phyloP scores from a whole-genome alignment of 2,888 invertebrate species.

The Trichogramma dendrolimi region DNA sequence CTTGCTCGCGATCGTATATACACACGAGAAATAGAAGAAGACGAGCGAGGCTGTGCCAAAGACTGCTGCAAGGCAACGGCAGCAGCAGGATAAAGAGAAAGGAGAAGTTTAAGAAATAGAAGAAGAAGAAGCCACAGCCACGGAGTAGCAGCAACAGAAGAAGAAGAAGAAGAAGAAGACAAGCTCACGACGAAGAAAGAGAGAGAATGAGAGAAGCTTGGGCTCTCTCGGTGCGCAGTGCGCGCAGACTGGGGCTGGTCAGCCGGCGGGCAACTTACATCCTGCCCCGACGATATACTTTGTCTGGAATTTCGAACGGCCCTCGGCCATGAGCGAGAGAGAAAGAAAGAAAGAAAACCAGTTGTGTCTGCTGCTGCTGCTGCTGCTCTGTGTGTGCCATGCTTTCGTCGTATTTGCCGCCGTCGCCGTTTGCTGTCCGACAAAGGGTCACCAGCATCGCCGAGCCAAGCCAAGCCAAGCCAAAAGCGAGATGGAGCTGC shows the following conservation, averaged over 20 bases:
- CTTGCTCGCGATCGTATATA: constrained; percentile 1
- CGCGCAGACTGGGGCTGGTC: constrained; percentile 11
- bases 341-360: constrained; percentile 32
- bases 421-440: constrained; percentile 28
- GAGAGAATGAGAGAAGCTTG: constrained; percentile 14
- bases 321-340: constrained; percentile 22
- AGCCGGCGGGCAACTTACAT: constrained; percentile 32
- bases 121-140: not conserved
- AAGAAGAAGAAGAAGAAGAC: constrained; percentile 8
- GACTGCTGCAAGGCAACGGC: not conserved
- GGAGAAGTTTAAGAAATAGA: not conserved
- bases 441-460: constrained; percentile 32
- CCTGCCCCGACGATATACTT: constrained; percentile 36
- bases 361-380: constrained; percentile 23
- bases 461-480: constrained; percentile 25
- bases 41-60: constrained; percentile 23
- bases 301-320: constrained; percentile 41
- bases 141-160: not conserved
- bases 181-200: constrained; percentile 4
- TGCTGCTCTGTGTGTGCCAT: constrained; percentile 10
- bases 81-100: constrained; percentile 7
- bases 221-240: not conserved
- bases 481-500: constrained; percentile 13
- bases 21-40: constrained; percentile 18
- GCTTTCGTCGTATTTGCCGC: constrained; percentile 15